A percentile compares a stretch with the other conserved stretches of the same genome.
Evolutionary conservation across 2,797 vertebrate species (phyloP).

Genomic region (Macropus fuliginosus): DNA sequence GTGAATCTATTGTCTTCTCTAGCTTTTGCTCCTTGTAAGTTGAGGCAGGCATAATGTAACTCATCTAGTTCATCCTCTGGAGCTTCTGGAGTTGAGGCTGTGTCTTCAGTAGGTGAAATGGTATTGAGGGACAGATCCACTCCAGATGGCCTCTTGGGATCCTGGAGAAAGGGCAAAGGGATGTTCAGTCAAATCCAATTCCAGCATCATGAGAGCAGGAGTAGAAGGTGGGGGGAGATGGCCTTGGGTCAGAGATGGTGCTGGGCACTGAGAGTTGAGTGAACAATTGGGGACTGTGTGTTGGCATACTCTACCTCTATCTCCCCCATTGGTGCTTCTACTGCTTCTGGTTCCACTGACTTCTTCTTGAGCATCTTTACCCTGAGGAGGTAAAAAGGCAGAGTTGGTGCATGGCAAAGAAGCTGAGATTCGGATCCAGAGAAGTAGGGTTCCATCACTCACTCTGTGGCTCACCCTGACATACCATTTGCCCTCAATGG

Average conservation of each 20-base stretch:
- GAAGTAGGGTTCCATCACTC: neutral
- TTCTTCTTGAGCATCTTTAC: neutral
- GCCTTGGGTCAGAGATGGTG: neutral
- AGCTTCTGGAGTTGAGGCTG: neutral
- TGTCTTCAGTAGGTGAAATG: neutral
- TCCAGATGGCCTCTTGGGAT: neutral
- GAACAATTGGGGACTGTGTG: neutral
- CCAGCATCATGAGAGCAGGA: neutral
- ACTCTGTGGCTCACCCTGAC: neutral
- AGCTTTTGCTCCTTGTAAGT: no score
- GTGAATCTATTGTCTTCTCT: no score
- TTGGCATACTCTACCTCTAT: neutral
- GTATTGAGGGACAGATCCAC: neutral
- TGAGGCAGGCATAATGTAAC: conserved; percentile 59
- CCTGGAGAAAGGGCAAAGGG: neutral
- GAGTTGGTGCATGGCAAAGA: neutral
- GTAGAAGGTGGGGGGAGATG: neutral
- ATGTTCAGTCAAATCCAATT: neutral
- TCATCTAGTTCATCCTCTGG: conserved; percentile 3
- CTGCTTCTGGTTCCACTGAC: neutral
- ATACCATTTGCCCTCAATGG: neutral
- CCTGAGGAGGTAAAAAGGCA: neutral
- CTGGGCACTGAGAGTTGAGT: neutral
- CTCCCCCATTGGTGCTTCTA: no score
- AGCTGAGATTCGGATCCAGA: neutral